Percentiles rank a stretch among this genome's conserved stretches.
These are phyloP conservation scores for Zoanthus gigantus DNA, from an alignment of 92 coral and sea anemone species.

Conservation along the genomic window DNA sequence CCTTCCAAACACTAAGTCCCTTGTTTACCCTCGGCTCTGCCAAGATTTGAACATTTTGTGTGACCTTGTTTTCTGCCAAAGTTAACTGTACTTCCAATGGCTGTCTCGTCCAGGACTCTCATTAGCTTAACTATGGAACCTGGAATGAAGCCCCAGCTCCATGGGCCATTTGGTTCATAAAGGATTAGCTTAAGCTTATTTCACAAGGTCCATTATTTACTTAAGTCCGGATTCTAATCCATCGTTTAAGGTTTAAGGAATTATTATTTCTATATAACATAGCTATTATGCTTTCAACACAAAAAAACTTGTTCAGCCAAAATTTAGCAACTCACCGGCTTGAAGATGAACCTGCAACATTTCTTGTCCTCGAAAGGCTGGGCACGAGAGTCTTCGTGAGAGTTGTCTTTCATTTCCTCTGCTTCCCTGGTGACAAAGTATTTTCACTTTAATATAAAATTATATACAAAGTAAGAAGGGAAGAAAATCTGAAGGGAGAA, in stretches of 20 bases:
- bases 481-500: too few species aligned
- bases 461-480: too few species aligned
- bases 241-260: too few species aligned
- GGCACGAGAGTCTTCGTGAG: conserved; percentile 88
- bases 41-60: background rate
- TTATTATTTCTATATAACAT: too few species aligned
- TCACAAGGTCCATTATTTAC: too few species aligned
- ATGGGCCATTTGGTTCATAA: too few species aligned
- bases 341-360: conserved; percentile 74
- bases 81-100: background rate
- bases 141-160: too few species aligned
- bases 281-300: background rate
- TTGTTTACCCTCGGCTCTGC: background rate
- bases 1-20: background rate
- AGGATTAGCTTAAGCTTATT: too few species aligned
- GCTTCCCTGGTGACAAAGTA: conserved; percentile 48
- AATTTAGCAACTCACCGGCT: conserved; percentile 44
- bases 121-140: too few species aligned
- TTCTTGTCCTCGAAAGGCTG: conserved; percentile 84
- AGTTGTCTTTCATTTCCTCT: conserved; percentile 68
- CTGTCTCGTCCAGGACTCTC: background rate
- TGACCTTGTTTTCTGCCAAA: background rate
- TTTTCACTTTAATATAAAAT: background rate
- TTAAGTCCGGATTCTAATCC: too few species aligned
- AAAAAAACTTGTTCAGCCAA: background rate